Evolutionary conservation across 30 jellyfish, hydroid and myxozoan genomes (phyloP).

Genomic region (Morbakka virulenta): DNA sequence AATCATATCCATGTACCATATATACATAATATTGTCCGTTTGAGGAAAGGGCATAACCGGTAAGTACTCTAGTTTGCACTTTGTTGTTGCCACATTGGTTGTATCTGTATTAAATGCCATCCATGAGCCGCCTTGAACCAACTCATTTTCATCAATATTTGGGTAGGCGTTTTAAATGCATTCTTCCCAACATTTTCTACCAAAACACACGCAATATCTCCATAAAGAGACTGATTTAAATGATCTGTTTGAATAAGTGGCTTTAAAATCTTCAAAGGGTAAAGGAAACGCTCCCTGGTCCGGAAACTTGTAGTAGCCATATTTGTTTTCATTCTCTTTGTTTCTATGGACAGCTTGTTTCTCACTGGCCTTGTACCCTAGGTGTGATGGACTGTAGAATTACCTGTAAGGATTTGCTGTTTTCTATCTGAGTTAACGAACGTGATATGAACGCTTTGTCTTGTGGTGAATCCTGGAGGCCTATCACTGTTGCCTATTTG

Average conservation of each 20-base stretch:
- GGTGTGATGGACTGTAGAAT: constrained; percentile 39
- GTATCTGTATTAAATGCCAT: constrained; percentile 28
- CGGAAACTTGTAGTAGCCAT: no score
- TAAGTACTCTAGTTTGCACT: constrained; percentile 54
- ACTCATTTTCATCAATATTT: constrained; percentile 32
- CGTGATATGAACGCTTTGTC: no score
- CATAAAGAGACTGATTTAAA: constrained; percentile 29
- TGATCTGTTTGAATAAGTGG: no score
- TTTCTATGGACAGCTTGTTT: constrained; percentile 2
- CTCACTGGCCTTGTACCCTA: no score
- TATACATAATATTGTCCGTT: constrained; percentile 3
- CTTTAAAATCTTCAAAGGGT: no score
- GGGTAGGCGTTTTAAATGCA: constrained; percentile 25
- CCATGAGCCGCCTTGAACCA: constrained; percentile 57
- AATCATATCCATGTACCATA: constrained; percentile 41
- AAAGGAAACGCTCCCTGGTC: no score
- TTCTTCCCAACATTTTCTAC: constrained; percentile 41
- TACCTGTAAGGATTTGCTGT: constrained; percentile 34
- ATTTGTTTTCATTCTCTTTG: constrained; percentile 40
- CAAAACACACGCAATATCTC: constrained; percentile 45
- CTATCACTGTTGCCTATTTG: no score
- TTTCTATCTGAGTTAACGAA: constrained; percentile 50
- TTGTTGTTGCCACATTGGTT: constrained; percentile 21
- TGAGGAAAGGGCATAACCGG: constrained; percentile 63
- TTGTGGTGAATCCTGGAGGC: no score